Base-by-base conservation (phyloP, 1,140 invertebrate species). In the Dendroctonus ponderosae region DNA sequence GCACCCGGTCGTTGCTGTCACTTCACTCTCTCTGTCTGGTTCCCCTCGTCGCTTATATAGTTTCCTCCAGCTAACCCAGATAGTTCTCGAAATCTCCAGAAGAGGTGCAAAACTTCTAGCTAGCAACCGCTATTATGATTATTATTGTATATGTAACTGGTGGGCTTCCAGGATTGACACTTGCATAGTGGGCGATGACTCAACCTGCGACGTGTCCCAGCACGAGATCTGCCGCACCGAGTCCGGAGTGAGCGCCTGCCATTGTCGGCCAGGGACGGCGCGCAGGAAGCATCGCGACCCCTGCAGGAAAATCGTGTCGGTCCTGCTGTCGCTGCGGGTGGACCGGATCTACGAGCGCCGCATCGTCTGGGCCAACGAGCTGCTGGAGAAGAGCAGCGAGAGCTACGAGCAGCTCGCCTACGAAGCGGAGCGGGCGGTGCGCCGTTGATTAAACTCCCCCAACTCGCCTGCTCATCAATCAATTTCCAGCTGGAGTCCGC, bases 121-220 rank as follows among this genome's bases (percentile, higher is more conserved):
- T n/a, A n/a, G n/a, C n/a, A n/a, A n/a, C n/a, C n/a, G n/a, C n/a
- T n/a, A n/a, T n/a, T n/a, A n/a, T n/a, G n/a, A n/a, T n/a, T n/a
- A n/a, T n/a, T n/a, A n/a, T n/a, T n/a, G n/a, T n/a, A n/a, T n/a
- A n/a, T n/a, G n/a, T 26, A 26, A 26, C 3, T 26, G 26, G 26
- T 26, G 26, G 26, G 9, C 2, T 40, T 56, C 7, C 53, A 82
- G 93, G 71, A 96, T 97, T 62, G 94, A 97, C 77, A 96, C 94
- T 7, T 97, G 94, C 73, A 96, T 96, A 37, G 93, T 96, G 1
- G 94, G 93, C 3, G 93, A 97, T 70, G 91, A 94, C 70, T 89
- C 90, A n/a, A 96, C 94, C 0, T 97, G 94, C 72, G 92, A 95
- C 74, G 83, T 86, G 51, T 88, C 89, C 26, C 89, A 94, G 77